phyloP scores from a whole-genome alignment of 2,113 vertebrate species.

The Apus apus region DNA sequence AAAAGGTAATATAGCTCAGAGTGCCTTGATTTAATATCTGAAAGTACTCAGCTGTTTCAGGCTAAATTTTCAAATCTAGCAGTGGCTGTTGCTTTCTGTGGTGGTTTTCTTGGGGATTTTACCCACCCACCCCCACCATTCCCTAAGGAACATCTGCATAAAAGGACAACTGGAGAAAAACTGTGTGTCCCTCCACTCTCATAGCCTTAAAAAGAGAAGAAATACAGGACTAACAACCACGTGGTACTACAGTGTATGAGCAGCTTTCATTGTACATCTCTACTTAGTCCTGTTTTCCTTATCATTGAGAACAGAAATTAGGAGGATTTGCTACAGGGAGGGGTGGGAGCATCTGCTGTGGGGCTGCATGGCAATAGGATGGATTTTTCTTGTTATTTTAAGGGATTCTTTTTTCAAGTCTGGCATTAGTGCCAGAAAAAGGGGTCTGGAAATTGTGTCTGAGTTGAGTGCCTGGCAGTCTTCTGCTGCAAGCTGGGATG shows the following conservation, averaged over 20 bases:
- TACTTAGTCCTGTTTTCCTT: not conserved
- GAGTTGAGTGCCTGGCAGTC: not conserved
- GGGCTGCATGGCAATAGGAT: not conserved
- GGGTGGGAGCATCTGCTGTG: not conserved
- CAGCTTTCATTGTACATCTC: not conserved
- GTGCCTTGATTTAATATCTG: not conserved
- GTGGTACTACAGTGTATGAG: not conserved
- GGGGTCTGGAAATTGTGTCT: not conserved
- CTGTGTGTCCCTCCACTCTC: not conserved
- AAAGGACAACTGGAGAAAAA: constrained; percentile 16
- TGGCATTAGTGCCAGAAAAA: not conserved
- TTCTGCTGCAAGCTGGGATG: not conserved
- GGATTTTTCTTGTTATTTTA: not conserved
- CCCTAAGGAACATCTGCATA: not conserved
- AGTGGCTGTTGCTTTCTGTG: not conserved
- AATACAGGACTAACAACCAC: not conserved
- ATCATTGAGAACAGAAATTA: not conserved
- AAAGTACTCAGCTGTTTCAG: not conserved
- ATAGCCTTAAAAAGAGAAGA: not conserved
- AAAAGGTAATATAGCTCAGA: constrained; percentile 26
- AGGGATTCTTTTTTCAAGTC: not conserved
- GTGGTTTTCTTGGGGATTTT: not conserved
- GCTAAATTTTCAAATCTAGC: not conserved
- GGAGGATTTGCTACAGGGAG: not conserved
- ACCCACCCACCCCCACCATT: not conserved